phyloP scores from a whole-genome alignment of 2,113 vertebrate genomes.

The Tonatia bakeri region DNA sequence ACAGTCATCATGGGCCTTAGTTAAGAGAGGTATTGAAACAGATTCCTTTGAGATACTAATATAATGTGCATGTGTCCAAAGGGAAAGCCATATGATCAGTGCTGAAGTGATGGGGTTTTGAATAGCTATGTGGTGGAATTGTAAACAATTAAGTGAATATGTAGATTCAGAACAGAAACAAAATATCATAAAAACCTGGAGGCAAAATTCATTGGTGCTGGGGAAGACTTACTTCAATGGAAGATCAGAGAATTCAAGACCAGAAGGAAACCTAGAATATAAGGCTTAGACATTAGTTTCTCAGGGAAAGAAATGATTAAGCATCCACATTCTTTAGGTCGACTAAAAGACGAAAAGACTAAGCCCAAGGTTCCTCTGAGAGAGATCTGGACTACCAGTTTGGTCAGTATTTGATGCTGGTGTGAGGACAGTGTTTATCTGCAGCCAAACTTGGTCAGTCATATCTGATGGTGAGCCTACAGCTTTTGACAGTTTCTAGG shows the following conservation, averaged over 20 bases:
- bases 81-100: neutral
- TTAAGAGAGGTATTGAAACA: neutral
- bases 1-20: neutral
- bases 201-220: neutral
- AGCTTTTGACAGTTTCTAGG: neutral
- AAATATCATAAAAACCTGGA: neutral
- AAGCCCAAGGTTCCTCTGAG: neutral
- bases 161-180: neutral
- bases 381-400: no score
- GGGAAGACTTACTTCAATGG: neutral
- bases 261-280: neutral
- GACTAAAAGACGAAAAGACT: neutral
- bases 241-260: neutral
- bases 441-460: neutral
- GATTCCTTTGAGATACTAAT: neutral
- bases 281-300: neutral
- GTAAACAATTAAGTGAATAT: neutral
- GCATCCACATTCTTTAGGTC: neutral
- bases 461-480: neutral
- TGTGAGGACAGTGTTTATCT: neutral
- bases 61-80: accelerated
- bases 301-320: neutral
- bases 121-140: neutral
- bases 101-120: neutral
- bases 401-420: accelerated